Evolutionary conservation across 2,888 invertebrate genomes (phyloP), one percentile per base, ranked within the genome.

Genomic region (Plagiodera versicolora): DNA sequence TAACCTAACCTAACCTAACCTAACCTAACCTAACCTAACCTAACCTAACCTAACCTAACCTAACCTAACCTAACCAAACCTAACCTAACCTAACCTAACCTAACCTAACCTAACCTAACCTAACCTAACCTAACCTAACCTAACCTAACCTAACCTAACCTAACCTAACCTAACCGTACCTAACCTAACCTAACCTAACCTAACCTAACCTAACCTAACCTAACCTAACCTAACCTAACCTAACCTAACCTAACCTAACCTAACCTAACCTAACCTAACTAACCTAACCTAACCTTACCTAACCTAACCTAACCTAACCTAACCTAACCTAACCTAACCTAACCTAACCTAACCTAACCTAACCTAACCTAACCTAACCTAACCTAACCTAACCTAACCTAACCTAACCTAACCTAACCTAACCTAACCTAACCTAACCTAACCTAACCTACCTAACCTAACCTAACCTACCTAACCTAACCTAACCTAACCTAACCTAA

Each of bases 1-100:
- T 54, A 57, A 58, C 65, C 67, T 63, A 63, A 63, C 66, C 67
- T 61, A 64, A 66, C 67, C 66, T 58, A 63, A 65, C 65, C 65
- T 60, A 56, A 63, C 65, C 64, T 59, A 64, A 63, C 64, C 66
- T 57, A 63, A 64, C 67, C 62, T 63, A 65, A 64, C 66, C 62
- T 63, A 63, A 64, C 66, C 56, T 60, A 62, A 57, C 66, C 64
- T 56, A 56, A 48, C 65, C 56, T 61, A 61, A 56, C 65, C 64
- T 61, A 64, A 63, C 63, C 60, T 57, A 64, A 57, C 32, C 65
- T 63, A 52, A 63, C 63, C 65, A 61, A 63, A 65, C 65, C 65
- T 63, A 61, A 65, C 64, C 61, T 58, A 58, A 66, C 58, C 61
- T 64, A 56, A 65, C 65, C 63, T 60, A 60, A 57, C 65, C 63